Evolutionary conservation across 1,140 invertebrate genomes (phyloP).

Genomic region (Drosophila rhopaloa): DNA sequence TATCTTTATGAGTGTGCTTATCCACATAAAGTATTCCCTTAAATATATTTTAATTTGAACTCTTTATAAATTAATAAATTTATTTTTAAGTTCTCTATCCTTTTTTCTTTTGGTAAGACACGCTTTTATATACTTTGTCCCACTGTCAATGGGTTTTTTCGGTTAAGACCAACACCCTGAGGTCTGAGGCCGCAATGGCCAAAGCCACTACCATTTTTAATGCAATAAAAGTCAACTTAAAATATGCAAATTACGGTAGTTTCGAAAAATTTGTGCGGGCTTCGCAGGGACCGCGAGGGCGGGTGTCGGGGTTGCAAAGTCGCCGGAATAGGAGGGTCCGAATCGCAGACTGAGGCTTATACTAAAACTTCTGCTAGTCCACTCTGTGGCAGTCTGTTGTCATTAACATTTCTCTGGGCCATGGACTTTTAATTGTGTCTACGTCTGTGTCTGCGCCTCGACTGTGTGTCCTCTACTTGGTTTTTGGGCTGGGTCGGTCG

Average conservation of each 20-base stretch:
- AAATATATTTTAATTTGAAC: too few relatives aligned
- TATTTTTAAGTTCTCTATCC: background rate
- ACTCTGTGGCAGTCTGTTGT: conserved; percentile 57
- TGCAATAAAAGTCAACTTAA: conserved; percentile 83
- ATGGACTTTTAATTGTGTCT: conserved; percentile 82
- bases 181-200: conserved; percentile 72
- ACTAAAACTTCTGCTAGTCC: conserved; percentile 37
- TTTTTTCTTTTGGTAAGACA: background rate
- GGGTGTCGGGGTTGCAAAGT: background rate
- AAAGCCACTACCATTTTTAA: conserved; percentile 79
- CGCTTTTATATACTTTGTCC: background rate
- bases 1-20: too few relatives aligned
- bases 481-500: conserved; percentile 14
- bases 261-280: conserved; percentile 77
- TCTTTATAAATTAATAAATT: background rate
- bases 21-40: too few relatives aligned
- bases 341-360: conserved; percentile 23
- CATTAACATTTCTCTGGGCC: conserved; percentile 82
- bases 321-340: background rate
- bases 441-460: conserved; percentile 26
- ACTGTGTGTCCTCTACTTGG: conserved; percentile 5
- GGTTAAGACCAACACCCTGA: conserved; percentile 34
- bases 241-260: conserved; percentile 83
- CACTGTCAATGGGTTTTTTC: conserved; percentile 31
- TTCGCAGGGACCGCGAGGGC: conserved; percentile 31